phyloP scores from a whole-genome alignment of 2,113 vertebrate species.

The Oplegnathus fasciatus region DNA sequence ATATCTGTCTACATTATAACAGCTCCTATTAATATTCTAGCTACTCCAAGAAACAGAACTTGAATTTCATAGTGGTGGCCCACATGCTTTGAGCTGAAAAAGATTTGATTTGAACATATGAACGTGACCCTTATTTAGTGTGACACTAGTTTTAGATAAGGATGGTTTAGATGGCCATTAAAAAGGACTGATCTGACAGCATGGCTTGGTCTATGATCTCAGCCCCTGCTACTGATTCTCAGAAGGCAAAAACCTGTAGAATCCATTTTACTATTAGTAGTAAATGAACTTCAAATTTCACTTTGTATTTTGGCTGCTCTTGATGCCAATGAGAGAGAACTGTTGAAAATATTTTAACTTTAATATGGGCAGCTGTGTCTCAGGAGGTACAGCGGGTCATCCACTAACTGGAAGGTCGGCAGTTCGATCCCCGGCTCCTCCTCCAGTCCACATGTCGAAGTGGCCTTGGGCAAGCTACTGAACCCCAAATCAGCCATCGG shows the following conservation, averaged over 20 bases:
- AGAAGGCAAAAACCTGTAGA: slow-evolving; percentile 7
- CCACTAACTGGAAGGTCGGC: too few species aligned
- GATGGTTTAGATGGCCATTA: slow-evolving; percentile 21
- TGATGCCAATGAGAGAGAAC: not conserved
- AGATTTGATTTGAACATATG: slow-evolving; percentile 4
- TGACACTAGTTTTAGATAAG: slow-evolving; percentile 11
- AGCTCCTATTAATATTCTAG: slow-evolving; percentile 24
- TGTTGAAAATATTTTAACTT: slow-evolving; percentile 6
- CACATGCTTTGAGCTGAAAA: slow-evolving; percentile 15
- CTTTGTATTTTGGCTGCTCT: not conserved
- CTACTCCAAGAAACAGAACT: not conserved
- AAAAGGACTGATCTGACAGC: slow-evolving; percentile 41
- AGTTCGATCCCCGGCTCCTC: too few species aligned
- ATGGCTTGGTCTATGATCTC: slow-evolving; percentile 1
- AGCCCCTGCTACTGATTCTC: slow-evolving; percentile 22
- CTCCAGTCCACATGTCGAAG: too few species aligned
- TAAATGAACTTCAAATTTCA: not conserved
- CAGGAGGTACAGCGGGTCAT: too few species aligned
- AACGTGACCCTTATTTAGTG: not conserved
- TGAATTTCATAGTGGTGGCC: not conserved
- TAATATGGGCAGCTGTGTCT: too few species aligned
- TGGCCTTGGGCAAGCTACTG: too few species aligned
- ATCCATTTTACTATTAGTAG: not conserved
- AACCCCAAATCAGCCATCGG: too few species aligned
- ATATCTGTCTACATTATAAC: slow-evolving; percentile 19